phyloP scores from a whole-genome alignment of 1,140 invertebrate genomes.

The Catajapyx aquilonaris region DNA sequence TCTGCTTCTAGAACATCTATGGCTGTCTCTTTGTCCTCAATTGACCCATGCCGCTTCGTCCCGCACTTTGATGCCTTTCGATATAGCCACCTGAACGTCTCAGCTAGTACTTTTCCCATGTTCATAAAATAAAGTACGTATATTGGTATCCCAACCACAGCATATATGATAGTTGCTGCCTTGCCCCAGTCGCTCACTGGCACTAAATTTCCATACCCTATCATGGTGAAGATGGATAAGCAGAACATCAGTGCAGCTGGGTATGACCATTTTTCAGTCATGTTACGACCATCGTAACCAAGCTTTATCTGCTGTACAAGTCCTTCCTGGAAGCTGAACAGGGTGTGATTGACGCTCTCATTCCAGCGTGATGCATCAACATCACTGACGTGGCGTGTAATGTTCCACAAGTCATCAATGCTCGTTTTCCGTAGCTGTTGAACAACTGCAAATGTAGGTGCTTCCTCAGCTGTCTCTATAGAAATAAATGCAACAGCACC shows the following conservation, averaged over 20 bases:
- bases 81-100: constrained; percentile 57
- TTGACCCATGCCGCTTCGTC: too few species aligned
- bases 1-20: constrained; percentile 10
- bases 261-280: constrained; percentile 55
- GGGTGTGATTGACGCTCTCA: constrained; percentile 33
- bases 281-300: constrained; percentile 53
- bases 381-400: constrained; percentile 46
- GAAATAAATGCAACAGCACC: constrained; percentile 79
- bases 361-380: constrained; percentile 54
- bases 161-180: constrained; percentile 77
- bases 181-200: constrained; percentile 80
- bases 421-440: constrained; percentile 24
- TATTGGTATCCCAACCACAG: constrained; percentile 82
- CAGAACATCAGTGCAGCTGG: constrained; percentile 71
- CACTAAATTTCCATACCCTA: constrained; percentile 86
- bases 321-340: constrained; percentile 45
- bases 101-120: constrained; percentile 63
- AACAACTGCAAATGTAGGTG: constrained; percentile 21
- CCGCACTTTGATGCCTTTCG: constrained; percentile 52
- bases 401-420: constrained; percentile 44
- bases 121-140: constrained; percentile 76
- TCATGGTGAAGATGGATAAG: constrained; percentile 73
- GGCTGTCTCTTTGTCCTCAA: constrained; percentile 22
- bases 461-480: constrained; percentile 51
- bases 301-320: constrained; percentile 41